A percentile compares a stretch with the other conserved stretches of the same genome.
These are phyloP conservation scores for Megastigmus dorsalis DNA, from an alignment of 2,888 invertebrate species.

Conservation along the genomic window DNA sequence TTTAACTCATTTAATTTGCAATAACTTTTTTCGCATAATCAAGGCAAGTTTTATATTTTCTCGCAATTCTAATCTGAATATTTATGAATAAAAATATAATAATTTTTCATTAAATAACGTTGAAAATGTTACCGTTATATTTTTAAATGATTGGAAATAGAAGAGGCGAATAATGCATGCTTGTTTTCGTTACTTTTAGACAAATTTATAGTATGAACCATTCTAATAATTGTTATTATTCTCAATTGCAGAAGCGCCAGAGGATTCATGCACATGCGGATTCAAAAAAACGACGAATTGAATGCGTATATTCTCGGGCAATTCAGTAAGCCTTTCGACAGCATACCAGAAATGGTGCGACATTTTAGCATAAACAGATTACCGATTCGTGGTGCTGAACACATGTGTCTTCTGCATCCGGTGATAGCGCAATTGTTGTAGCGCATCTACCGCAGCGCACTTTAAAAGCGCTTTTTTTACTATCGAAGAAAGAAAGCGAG, in stretches of 20 bases:
- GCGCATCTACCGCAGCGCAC: constrained; percentile 71
- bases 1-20: too few species aligned
- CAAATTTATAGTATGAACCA: too few species aligned
- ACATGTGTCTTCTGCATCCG: constrained; percentile 95
- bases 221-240: constrained; percentile 29
- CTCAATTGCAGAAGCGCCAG: constrained; percentile 85
- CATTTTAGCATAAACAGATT: constrained; percentile 95
- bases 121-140: too few species aligned
- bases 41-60: too few species aligned
- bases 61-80: too few species aligned
- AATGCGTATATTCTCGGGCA: constrained; percentile 93
- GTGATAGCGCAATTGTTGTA: constrained; percentile 89
- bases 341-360: constrained; percentile 95
- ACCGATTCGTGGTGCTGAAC: constrained; percentile 96
- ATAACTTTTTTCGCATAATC: too few species aligned
- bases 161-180: too few species aligned
- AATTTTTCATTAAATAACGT: too few species aligned
- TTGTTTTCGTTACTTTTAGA: too few species aligned
- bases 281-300: constrained; percentile 83
- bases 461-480: constrained; percentile 65
- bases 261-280: constrained; percentile 98
- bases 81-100: too few species aligned
- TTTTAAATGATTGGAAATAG: too few species aligned
- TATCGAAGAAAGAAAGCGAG: constrained; percentile 11
- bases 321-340: constrained; percentile 93